Base-by-base conservation (phyloP, 2,113 vertebrate species). In the Lagopus leucura region DNA sequence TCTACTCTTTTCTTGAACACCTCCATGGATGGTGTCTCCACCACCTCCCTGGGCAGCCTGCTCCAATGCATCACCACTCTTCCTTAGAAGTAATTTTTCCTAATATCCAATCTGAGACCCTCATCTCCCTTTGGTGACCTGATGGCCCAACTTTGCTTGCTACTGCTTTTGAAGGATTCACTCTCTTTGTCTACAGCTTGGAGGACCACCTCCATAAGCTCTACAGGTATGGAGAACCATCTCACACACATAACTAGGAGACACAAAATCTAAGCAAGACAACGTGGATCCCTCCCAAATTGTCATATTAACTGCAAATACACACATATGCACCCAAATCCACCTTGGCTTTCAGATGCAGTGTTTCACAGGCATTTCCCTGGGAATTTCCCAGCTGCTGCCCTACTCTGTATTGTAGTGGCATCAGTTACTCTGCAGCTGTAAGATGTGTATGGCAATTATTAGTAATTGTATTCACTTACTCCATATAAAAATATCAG, bases 401-500 rank as follows among this genome's bases (percentile, higher is more conserved):
- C 58, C 76, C 66, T 80, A 71, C 72, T 74, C 3, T 7, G 2
- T 80, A 65, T 85, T 9, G 1, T 60, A 28, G 82, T 70, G 85
- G 57, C 71, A 94, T 38, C 28, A 42, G 43, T 45, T 71, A 27
- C 42, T 10, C 75, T 72, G 72, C 91, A 89, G 85, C 87, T 89
- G 57, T 63, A 60, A 71, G 87, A 91, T 42, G 67, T 88, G 88
- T 42, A 64, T 69, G 80, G 82, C 61, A 86, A 88, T 86, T 80
- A 88, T 89, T 73, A 75, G 85, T 48, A 92, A 72, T 75, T 88
- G 77, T 65, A 66, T 69, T 92, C 91, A 83, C 84, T 76, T 70
- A 8, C 58, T 79, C 63, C 57, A 22, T 40, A 86, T 94, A 92
- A 97, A 96, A 94, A 57, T 57, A 86, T 92, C 94, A 92, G 61